A percentile compares a stretch with the other conserved stretches of the same genome.
Conservation (phyloP, 2,888 invertebrate species). For the Caenorhabditis virilis region DNA sequence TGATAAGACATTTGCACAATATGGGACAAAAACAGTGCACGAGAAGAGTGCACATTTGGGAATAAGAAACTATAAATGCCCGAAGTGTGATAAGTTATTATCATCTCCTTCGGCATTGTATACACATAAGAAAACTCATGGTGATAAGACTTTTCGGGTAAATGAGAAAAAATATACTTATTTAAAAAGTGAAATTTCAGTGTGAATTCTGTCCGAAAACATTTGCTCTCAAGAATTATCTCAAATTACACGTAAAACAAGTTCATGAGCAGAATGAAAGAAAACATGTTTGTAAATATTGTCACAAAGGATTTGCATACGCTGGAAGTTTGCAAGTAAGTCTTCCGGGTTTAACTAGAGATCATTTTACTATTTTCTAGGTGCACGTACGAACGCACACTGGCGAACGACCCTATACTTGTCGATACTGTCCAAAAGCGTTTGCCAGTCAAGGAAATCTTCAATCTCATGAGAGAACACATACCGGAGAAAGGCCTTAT, state of each 20-base stretch:
- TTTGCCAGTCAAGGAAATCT: constrained; percentile 69
- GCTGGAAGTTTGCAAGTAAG: constrained; percentile 67
- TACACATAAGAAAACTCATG: constrained; percentile 69
- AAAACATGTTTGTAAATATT: constrained; percentile 63
- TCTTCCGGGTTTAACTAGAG: background rate
- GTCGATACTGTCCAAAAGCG: constrained; percentile 65
- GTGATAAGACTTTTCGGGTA: constrained; percentile 62
- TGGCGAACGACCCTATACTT: constrained; percentile 66
- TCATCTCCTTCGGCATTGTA: constrained; percentile 68
- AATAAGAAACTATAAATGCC: constrained; percentile 68
- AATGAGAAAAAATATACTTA: background rate
- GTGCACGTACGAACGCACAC: constrained; percentile 68
- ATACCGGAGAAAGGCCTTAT: constrained; percentile 66
- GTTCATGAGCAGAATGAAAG: constrained; percentile 67
- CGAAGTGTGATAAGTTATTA: constrained; percentile 65
- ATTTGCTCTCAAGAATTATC: constrained; percentile 68
- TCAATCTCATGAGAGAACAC: constrained; percentile 67
- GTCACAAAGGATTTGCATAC: constrained; percentile 67
- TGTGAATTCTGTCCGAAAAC: constrained; percentile 66
- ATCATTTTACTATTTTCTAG: constrained; percentile 35
- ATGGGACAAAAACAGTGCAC: constrained; percentile 69
- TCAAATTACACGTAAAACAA: constrained; percentile 67
- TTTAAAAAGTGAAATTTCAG: constrained; percentile 38
- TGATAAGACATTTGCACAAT: constrained; percentile 68
- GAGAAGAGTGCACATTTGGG: constrained; percentile 67